A percentile compares a stretch with the other conserved stretches of the same genome.
Evolutionary conservation across 2,888 invertebrate species (phyloP).

Genomic region (Busseola fusca): DNA sequence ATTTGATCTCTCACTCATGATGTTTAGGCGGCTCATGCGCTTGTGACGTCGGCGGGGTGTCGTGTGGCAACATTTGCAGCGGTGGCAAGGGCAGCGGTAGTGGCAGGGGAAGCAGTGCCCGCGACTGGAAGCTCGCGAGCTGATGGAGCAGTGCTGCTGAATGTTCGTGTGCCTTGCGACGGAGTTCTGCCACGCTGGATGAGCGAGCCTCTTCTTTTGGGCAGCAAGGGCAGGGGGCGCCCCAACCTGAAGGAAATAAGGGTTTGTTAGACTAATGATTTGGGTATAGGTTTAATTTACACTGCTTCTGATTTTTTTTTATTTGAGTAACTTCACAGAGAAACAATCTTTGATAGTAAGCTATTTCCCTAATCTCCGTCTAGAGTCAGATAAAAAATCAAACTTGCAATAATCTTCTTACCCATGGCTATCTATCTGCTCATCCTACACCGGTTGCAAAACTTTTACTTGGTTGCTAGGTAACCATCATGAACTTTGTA

Average conservation of each 20-base stretch:
- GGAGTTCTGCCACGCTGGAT: constrained; percentile 96
- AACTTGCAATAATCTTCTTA: background rate
- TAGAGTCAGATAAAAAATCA: background rate
- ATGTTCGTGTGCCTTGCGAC: constrained; percentile 98
- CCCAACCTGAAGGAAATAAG: constrained; percentile 89
- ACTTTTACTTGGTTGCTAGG: background rate
- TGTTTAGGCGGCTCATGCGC: constrained; percentile 77
- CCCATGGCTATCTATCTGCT: background rate
- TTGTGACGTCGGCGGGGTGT: constrained; percentile 59
- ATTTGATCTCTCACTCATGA: constrained; percentile 71
- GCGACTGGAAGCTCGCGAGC: constrained; percentile 91
- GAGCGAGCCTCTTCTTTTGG: constrained; percentile 93
- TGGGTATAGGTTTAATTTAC: background rate
- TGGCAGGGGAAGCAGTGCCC: constrained; percentile 86
- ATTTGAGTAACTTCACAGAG: background rate
- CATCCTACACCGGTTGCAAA: background rate
- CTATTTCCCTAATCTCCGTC: background rate
- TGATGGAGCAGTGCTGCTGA: constrained; percentile 95
- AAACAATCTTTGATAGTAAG: background rate
- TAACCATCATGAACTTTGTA: background rate
- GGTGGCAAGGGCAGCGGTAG: constrained; percentile 81
- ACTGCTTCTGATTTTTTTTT: background rate
- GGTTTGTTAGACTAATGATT: background rate
- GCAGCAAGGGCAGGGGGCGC: constrained; percentile 94
- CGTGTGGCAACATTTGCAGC: constrained; percentile 76